Conservation (phyloP, 2,797 vertebrate species). For the Pipistrellus pipistrellus region DNA sequence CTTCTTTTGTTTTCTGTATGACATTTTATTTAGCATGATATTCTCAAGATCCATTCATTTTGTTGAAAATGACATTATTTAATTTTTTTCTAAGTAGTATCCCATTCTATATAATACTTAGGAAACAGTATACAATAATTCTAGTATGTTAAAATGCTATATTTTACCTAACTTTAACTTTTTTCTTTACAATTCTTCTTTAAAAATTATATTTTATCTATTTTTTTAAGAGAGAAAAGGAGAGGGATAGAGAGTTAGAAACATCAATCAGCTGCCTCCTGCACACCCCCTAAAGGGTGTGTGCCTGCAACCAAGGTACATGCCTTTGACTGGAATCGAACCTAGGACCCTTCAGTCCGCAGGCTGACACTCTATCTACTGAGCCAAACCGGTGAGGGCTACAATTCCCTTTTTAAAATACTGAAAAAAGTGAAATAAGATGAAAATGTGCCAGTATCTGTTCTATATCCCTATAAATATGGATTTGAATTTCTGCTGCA, state of each 20-base stretch:
- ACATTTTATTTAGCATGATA: background rate
- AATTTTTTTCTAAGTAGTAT: background rate
- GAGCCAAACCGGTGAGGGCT: too few species aligned
- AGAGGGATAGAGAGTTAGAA: too few species aligned
- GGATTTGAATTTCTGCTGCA: background rate
- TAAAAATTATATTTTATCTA: background rate
- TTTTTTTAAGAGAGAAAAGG: too few species aligned
- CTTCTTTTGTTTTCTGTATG: background rate
- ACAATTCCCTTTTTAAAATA: background rate
- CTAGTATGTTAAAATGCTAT: background rate
- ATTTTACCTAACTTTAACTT: background rate
- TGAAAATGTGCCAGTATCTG: background rate
- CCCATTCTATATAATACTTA: background rate
- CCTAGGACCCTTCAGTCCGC: too few species aligned
- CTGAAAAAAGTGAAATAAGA: background rate
- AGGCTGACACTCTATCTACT: too few species aligned
- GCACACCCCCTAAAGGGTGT: too few species aligned
- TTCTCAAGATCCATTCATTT: background rate
- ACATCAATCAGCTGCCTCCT: too few species aligned
- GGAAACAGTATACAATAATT: background rate
- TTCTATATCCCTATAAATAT: background rate
- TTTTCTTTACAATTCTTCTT: background rate
- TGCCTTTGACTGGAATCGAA: too few species aligned
- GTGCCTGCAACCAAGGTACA: too few species aligned
- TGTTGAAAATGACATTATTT: background rate